Percentiles rank a stretch among this genome's conserved stretches.
Evolutionary conservation across 1,140 invertebrate genomes (phyloP).

Genomic region (Plutomurus gul): DNA sequence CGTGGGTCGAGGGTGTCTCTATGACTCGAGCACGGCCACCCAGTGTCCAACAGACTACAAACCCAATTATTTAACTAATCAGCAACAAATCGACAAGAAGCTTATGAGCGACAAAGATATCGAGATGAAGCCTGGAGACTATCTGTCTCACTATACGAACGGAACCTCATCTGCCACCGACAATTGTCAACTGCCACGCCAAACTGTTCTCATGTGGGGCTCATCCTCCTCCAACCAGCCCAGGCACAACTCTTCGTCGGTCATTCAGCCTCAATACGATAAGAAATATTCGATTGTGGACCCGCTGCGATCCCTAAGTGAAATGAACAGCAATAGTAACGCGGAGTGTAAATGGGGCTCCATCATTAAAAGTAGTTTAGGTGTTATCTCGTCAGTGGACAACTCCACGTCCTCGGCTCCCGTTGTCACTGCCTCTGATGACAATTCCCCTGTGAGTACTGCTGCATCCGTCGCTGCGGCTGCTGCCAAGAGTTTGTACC

Average conservation of each 20-base stretch:
- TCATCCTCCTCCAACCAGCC: constrained; percentile 5
- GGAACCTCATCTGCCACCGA: constrained; percentile 41
- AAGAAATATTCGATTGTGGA: constrained; percentile 33
- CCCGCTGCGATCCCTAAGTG: constrained; percentile 32
- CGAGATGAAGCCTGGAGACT: constrained; percentile 30
- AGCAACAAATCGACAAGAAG: constrained; percentile 23
- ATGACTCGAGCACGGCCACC: constrained; percentile 45
- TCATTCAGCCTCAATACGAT: constrained; percentile 51
- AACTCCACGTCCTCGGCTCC: neutral
- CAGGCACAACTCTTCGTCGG: constrained; percentile 37
- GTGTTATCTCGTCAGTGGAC: constrained; percentile 10
- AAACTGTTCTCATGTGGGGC: constrained; percentile 58
- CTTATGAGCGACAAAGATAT: neutral
- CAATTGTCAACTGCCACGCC: constrained; percentile 52
- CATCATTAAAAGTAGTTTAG: constrained; percentile 48
- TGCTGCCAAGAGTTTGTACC: constrained; percentile 28
- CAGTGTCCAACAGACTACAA: constrained; percentile 28
- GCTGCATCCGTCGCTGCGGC: neutral
- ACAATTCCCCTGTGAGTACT: neutral
- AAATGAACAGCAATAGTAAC: constrained; percentile 35
- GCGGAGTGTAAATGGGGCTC: constrained; percentile 44
- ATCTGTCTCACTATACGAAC: constrained; percentile 47
- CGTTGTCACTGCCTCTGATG: neutral
- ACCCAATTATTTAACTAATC: neutral
- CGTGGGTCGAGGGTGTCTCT: constrained; percentile 62